Conservation (phyloP, 2,113 vertebrate genomes). For the Theropithecus gelada region DNA sequence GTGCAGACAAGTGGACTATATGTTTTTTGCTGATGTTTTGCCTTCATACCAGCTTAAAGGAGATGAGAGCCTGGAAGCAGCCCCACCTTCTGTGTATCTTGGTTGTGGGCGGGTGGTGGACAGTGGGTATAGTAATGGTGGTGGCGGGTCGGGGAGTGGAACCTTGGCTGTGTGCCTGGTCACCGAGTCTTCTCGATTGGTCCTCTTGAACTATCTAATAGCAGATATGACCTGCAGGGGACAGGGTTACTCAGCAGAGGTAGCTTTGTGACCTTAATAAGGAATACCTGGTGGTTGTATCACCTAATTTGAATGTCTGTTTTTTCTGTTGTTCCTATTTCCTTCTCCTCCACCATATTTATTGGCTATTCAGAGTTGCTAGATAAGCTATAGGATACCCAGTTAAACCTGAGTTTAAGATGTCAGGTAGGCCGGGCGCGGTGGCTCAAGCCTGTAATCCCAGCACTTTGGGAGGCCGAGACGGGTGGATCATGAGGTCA, state of each 20-base stretch:
- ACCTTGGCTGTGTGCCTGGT: neutral
- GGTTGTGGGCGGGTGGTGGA: neutral
- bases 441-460: no score
- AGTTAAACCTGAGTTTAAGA: constrained; percentile 19
- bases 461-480: no score
- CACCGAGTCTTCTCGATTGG: neutral
- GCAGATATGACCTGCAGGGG: neutral
- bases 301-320: neutral
- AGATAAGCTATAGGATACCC: neutral
- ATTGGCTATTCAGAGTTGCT: neutral
- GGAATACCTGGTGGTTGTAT: neutral
- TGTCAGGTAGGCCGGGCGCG: neutral
- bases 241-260: neutral
- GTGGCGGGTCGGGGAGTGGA: neutral
- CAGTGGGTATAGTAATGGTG: no score
- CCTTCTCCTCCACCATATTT: neutral
- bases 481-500: no score
- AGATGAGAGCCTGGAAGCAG: neutral
- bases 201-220: neutral
- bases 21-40: neutral
- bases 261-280: no score
- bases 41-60: neutral
- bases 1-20: neutral
- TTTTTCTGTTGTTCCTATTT: neutral
- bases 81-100: neutral